Evolutionary conservation across 2,888 invertebrate genomes (phyloP).

Genomic region (Pachymerium ferrugineum): DNA sequence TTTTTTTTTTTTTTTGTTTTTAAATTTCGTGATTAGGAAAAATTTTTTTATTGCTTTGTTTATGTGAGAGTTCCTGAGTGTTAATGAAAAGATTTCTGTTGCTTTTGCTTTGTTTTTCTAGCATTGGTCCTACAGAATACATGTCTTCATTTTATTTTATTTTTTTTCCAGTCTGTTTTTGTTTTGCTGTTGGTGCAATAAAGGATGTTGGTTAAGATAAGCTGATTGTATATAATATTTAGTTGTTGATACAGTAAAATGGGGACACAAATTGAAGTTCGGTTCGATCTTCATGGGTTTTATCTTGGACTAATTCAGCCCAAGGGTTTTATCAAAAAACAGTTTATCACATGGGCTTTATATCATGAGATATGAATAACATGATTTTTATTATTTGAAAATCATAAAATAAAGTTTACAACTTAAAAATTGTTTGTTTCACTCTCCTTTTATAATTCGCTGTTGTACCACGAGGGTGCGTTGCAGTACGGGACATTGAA

Average conservation of each 20-base stretch:
- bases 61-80: conserved; percentile 5
- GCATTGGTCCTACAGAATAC: conserved; percentile 30
- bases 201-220: conserved; percentile 33
- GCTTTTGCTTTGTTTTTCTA: conserved; percentile 2
- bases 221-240: neutral
- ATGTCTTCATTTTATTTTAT: conserved; percentile 9
- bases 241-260: too few species aligned
- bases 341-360: too few species aligned
- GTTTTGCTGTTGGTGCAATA: conserved; percentile 34
- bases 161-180: conserved; percentile 11
- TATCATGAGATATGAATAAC: too few species aligned
- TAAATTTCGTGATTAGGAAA: neutral
- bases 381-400: too few species aligned
- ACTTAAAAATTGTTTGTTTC: too few species aligned
- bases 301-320: neutral
- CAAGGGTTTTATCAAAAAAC: too few species aligned
- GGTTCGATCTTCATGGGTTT: too few species aligned
- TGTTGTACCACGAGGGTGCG: too few species aligned
- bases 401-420: too few species aligned
- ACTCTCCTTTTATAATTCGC: too few species aligned
- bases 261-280: too few species aligned
- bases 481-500: too few species aligned
- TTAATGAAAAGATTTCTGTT: conserved; percentile 15
- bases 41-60: neutral
- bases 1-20: neutral